Percentiles rank a stretch among this genome's conserved stretches.
These are phyloP conservation scores for Aegithalos caudatus DNA, from an alignment of 2,113 vertebrate genomes.

Conservation along the genomic window DNA sequence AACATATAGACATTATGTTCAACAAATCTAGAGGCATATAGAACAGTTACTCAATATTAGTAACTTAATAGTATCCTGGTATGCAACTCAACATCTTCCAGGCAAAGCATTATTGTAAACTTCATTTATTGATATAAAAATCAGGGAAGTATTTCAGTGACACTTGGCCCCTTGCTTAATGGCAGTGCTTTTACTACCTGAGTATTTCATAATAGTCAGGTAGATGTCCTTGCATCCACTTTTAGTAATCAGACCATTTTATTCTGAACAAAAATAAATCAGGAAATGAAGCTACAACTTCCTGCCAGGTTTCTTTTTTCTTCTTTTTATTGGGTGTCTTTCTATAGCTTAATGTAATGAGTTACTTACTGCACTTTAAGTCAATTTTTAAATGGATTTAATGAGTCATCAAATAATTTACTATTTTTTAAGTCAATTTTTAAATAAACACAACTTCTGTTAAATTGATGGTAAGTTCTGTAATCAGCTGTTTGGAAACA, in stretches of 20 bases:
- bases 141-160: not conserved
- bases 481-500: slow-evolving; percentile 11
- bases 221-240: not conserved
- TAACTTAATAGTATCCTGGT: not conserved
- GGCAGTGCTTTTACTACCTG: not conserved
- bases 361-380: slow-evolving; percentile 13
- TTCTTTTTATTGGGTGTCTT: not conserved
- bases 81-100: not conserved
- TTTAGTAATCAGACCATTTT: not conserved
- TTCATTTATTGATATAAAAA: not conserved
- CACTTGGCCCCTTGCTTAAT: not conserved
- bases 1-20: slow-evolving; percentile 34
- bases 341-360: slow-evolving; percentile 1
- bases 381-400: slow-evolving; percentile 43
- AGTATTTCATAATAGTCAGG: not conserved
- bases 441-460: not conserved
- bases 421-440: slow-evolving; percentile 37
- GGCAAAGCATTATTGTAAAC: not conserved
- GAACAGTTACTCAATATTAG: slow-evolving; percentile 38
- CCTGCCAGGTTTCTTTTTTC: not conserved
- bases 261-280: not conserved
- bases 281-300: not conserved
- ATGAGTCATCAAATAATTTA: slow-evolving; percentile 27
- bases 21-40: slow-evolving; percentile 16
- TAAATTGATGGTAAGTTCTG: not conserved